Conservation (phyloP, 2,797 vertebrate species). For the Helostoma temminkii region DNA sequence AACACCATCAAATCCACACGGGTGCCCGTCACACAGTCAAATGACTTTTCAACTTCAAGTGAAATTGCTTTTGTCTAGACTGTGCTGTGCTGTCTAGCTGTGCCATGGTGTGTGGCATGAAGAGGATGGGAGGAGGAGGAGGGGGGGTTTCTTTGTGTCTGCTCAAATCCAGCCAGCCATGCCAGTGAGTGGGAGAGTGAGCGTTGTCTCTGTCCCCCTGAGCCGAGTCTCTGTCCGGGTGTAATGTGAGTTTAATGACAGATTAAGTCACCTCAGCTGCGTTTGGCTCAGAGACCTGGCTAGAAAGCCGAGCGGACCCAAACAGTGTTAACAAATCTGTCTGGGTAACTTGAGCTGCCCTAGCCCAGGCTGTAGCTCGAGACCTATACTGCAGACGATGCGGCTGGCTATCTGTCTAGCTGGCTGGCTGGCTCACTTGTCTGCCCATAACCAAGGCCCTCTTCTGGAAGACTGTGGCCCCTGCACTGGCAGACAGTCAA, state of each 20-base stretch:
- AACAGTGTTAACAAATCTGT: slow-evolving; percentile 90
- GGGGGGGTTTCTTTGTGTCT: slow-evolving; percentile 77
- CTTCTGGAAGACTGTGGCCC: slow-evolving; percentile 80
- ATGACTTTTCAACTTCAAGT: slow-evolving; percentile 79
- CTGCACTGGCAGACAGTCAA: slow-evolving; percentile 79
- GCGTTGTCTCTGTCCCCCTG: slow-evolving; percentile 78
- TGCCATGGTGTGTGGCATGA: slow-evolving; percentile 83
- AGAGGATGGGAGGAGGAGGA: slow-evolving; percentile 66
- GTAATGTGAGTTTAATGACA: slow-evolving; percentile 89
- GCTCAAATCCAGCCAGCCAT: slow-evolving; percentile 81
- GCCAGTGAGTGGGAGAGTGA: slow-evolving; percentile 81
- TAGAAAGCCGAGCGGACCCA: slow-evolving; percentile 82
- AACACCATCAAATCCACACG: slow-evolving; percentile 46
- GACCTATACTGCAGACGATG: slow-evolving; percentile 80
- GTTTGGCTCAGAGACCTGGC: slow-evolving; percentile 82
- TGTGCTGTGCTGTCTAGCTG: slow-evolving; percentile 76
- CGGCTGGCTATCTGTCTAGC: slow-evolving; percentile 79
- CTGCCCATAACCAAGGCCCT: slow-evolving; percentile 77
- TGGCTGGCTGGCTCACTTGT: slow-evolving; percentile 70
- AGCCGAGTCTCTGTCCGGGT: slow-evolving; percentile 81
- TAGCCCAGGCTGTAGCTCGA: slow-evolving; percentile 75
- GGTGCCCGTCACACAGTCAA: slow-evolving; percentile 73
- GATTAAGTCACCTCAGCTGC: slow-evolving; percentile 86
- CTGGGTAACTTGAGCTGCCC: slow-evolving; percentile 86
- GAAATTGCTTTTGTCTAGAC: slow-evolving; percentile 83